Evolutionary conservation across 2,113 vertebrate genomes (phyloP), one percentile per base, ranked within the genome.

Genomic region (Brachypteracias leptosomus): DNA sequence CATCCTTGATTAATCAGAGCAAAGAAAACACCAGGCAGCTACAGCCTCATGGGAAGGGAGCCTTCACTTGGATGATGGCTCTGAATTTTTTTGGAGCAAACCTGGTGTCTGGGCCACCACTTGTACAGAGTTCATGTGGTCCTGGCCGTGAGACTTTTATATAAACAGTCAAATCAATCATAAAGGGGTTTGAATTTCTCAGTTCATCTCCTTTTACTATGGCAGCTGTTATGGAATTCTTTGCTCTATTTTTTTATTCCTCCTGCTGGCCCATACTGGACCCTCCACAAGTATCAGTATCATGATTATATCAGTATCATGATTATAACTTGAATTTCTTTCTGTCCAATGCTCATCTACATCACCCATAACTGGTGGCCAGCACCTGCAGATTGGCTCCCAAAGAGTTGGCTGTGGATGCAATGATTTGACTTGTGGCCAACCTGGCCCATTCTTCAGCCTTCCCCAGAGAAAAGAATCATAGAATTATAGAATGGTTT

Each of bases 1-100:
- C 92, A 84, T 70, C 73, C 88, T 80, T 16, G 12, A 77, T 93
- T 80, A 88, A 67, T 55, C 88, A 74, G 67, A 81, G 92, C 82
- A 21, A 26, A 46, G 79, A 73, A 62, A 80, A 21, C 5, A 29
- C 72, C 10, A 86, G 94, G 88, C 83, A 93, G 76, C 42, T 6
- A 3, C 65, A 54, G 78, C 46, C 88, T 25, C 58, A 2, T 92
- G 95, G 79, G 88, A 58, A 54, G 22, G 77, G 51, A 90, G 46
- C 71, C 85, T 88, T 80, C 46, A 0, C 59, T 38, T 31, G 55
- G 63, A 25, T 42, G 72, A 19, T 3, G 46, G 71, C 90, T 77
- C 54, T 14, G 83, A 42, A 35, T 36, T 51, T 33, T n/a, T 58
- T 80, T 47, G 13, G 68, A 96, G 83, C 55, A 88, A 80, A 92